A percentile compares a stretch with the other conserved stretches of the same genome.
Evolutionary conservation across 2,113 vertebrate species (phyloP).

Genomic region (Heterochromis multidens): DNA sequence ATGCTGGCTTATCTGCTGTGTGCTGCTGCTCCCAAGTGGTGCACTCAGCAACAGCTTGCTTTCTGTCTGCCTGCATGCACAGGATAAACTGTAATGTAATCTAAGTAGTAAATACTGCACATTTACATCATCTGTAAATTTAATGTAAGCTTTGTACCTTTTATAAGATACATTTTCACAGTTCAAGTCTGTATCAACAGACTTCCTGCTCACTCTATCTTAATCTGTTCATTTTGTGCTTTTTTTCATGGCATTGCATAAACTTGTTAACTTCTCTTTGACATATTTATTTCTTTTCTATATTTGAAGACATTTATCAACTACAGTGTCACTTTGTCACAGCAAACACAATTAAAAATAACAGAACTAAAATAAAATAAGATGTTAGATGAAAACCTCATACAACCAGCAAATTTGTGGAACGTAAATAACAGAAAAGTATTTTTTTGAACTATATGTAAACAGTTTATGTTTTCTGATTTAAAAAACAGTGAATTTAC

Average conservation of each 20-base stretch:
- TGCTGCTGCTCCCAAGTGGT: constrained; percentile 56
- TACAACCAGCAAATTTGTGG: no score
- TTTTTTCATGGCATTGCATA: not conserved
- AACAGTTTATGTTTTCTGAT: not conserved
- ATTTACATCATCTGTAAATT: not conserved
- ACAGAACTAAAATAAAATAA: not conserved
- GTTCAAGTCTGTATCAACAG: not conserved
- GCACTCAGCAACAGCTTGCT: not conserved
- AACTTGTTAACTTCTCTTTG: not conserved
- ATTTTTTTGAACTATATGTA: not conserved
- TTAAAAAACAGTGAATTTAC: no score
- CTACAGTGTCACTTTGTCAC: not conserved
- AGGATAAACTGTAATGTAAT: not conserved
- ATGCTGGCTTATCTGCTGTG: not conserved
- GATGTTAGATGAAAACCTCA: not conserved
- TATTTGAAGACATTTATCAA: not conserved
- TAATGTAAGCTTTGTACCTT: not conserved
- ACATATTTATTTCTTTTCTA: not conserved
- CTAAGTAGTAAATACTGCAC: not conserved
- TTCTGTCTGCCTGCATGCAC: not conserved
- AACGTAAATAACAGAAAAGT: not conserved
- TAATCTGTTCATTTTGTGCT: not conserved
- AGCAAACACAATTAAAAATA: not conserved
- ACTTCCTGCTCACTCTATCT: rapidly evolving
- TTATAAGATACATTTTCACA: not conserved